A percentile compares a stretch with the other conserved stretches of the same genome.
phyloP scores from a whole-genome alignment of 2,113 vertebrate species.

The Dromaius novaehollandiae region DNA sequence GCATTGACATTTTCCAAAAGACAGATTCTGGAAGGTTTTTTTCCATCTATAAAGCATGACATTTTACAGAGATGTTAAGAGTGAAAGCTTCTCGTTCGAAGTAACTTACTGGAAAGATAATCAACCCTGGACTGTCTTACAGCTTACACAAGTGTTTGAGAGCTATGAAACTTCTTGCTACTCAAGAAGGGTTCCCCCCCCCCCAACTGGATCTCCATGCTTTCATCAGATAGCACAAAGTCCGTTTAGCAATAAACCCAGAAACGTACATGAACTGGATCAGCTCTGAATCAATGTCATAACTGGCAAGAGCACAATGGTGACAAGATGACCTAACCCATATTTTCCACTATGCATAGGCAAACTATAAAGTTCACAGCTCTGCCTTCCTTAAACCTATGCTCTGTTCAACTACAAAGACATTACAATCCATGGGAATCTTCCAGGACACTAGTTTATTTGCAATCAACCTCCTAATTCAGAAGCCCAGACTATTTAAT shows the following conservation, averaged over 20 bases:
- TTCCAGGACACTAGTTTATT: background rate
- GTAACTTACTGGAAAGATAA: background rate
- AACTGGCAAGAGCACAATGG: background rate
- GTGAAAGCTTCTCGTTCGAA: background rate
- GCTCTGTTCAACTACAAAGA: background rate
- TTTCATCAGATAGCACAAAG: background rate
- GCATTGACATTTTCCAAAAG: background rate
- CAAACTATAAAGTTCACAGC: background rate
- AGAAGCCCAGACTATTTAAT: background rate
- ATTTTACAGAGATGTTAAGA: background rate
- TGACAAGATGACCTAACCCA: background rate
- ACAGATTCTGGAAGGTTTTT: background rate
- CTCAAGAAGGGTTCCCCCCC: background rate
- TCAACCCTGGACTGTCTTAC: background rate
- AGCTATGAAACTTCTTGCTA: background rate
- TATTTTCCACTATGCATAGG: background rate
- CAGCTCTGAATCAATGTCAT: background rate
- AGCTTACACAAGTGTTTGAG: background rate
- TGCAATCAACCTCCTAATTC: background rate
- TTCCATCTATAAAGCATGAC: background rate
- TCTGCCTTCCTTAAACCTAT: background rate
- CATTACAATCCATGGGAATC: background rate
- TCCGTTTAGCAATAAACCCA: background rate
- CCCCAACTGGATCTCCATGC: background rate
- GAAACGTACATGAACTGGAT: rapidly evolving